Percentiles rank a stretch among this genome's conserved stretches.
These are phyloP conservation scores for Synergus umbraculus DNA, from an alignment of 2,888 invertebrate genomes.

Conservation along the genomic window DNA sequence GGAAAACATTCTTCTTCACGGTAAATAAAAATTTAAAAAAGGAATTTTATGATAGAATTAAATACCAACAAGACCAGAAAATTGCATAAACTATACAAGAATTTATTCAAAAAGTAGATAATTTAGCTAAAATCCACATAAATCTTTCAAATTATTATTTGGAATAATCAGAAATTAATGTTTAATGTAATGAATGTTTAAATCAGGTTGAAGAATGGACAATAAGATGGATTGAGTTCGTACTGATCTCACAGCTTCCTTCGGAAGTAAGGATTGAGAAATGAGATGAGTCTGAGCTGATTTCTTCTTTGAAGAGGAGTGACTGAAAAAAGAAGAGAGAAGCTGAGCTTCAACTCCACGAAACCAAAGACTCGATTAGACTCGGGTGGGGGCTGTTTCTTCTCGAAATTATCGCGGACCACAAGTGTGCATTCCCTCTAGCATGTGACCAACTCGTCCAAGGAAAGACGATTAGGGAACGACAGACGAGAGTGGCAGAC, in stretches of 20 bases:
- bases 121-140: too few relatives aligned
- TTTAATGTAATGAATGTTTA: background rate
- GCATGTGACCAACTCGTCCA: conserved; percentile 45
- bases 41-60: too few relatives aligned
- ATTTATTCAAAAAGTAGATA: too few relatives aligned
- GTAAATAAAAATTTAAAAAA: too few relatives aligned
- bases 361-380: conserved; percentile 45
- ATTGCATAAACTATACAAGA: too few relatives aligned
- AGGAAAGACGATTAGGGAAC: conserved; percentile 63
- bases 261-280: conserved; percentile 12
- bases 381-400: conserved; percentile 48
- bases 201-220: background rate
- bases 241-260: conserved; percentile 9
- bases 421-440: conserved; percentile 42
- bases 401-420: conserved; percentile 59
- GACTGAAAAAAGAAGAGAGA: conserved; percentile 2
- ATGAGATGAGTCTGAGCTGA: conserved; percentile 27
- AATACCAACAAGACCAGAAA: too few relatives aligned
- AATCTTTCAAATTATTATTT: too few relatives aligned
- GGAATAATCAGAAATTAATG: background rate
- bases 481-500: conserved; percentile 54
- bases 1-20: too few relatives aligned
- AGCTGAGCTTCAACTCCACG: conserved; percentile 35
- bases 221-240: background rate
- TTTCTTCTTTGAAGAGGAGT: conserved; percentile 20